A percentile compares a stretch with the other conserved stretches of the same genome.
phyloP scores from a whole-genome alignment of 2,113 vertebrate genomes.

The Pygoscelis antarcticus region DNA sequence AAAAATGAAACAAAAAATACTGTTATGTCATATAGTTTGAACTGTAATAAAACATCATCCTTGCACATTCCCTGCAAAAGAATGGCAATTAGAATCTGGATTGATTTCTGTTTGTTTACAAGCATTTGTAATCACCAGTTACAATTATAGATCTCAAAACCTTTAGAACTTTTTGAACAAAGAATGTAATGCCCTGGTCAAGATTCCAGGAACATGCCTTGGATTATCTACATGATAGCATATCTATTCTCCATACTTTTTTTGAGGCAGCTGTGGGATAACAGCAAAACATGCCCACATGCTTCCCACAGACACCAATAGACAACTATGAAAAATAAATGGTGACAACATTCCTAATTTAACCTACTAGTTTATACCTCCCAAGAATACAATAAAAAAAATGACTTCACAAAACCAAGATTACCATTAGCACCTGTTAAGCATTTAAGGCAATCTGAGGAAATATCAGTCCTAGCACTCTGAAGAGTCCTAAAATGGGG shows the following conservation, averaged over 20 bases:
- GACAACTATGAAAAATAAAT: neutral
- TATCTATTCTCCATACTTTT: neutral
- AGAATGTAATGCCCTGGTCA: neutral
- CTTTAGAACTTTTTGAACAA: neutral
- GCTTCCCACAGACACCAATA: fast-evolving
- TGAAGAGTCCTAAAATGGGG: neutral
- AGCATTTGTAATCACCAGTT: neutral
- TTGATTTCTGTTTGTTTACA: neutral
- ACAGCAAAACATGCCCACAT: neutral
- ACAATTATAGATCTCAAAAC: neutral
- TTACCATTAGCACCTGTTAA: neutral
- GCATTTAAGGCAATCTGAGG: neutral
- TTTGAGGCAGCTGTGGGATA: neutral
- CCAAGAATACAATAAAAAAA: neutral
- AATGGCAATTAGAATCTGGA: neutral
- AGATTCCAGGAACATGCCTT: neutral
- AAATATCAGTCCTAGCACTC: neutral
- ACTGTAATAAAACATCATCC: neutral
- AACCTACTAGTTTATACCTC: neutral
- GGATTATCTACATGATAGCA: neutral
- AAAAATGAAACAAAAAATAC: neutral
- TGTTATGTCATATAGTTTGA: neutral
- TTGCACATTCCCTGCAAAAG: neutral
- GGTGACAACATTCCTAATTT: neutral
- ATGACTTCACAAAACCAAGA: neutral